phyloP scores from a whole-genome alignment of 2,113 vertebrate genomes.

The Hippocampus mohnikei region DNA sequence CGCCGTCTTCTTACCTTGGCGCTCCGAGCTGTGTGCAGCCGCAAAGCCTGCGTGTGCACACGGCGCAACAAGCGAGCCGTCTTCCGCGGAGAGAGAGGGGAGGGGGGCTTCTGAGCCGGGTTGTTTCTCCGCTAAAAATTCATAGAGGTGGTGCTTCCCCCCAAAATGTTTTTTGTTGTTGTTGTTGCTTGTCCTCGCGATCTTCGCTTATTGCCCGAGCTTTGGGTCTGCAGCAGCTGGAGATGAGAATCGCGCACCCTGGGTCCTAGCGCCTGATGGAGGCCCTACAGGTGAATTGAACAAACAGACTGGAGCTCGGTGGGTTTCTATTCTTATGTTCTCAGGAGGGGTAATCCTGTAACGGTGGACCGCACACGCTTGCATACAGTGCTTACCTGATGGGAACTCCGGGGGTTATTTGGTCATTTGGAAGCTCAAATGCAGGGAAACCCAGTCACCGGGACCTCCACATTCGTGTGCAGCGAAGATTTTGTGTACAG shows the following conservation, averaged over 20 bases:
- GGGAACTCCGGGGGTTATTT: not conserved
- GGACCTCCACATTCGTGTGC: no score
- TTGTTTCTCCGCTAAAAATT: constrained; percentile 59
- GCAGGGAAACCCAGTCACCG: no score
- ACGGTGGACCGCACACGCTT: not conserved
- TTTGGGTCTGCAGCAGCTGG: constrained; percentile 81
- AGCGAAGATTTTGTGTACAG: no score
- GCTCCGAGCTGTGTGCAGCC: constrained; percentile 62
- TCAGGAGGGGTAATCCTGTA: not conserved
- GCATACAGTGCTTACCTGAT: not conserved
- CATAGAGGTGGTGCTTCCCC: constrained; percentile 52
- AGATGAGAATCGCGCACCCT: constrained; percentile 80
- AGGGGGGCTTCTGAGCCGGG: constrained; percentile 41
- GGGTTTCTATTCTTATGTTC: no score
- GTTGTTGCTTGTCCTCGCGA: constrained; percentile 77
- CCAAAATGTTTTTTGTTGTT: constrained; percentile 20
- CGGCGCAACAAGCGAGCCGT: constrained; percentile 59
- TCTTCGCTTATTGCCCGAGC: constrained; percentile 78
- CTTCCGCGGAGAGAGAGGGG: constrained; percentile 10
- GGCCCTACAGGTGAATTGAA: constrained; percentile 75
- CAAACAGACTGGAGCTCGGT: constrained; percentile 31
- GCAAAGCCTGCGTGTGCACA: constrained; percentile 47
- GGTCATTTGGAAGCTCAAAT: no score
- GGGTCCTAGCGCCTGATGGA: constrained; percentile 77
- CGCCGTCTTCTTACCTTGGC: constrained; percentile 79